Conservation (phyloP, 92 coral and sea anemone species). For the Meandrina meandrites region DNA sequence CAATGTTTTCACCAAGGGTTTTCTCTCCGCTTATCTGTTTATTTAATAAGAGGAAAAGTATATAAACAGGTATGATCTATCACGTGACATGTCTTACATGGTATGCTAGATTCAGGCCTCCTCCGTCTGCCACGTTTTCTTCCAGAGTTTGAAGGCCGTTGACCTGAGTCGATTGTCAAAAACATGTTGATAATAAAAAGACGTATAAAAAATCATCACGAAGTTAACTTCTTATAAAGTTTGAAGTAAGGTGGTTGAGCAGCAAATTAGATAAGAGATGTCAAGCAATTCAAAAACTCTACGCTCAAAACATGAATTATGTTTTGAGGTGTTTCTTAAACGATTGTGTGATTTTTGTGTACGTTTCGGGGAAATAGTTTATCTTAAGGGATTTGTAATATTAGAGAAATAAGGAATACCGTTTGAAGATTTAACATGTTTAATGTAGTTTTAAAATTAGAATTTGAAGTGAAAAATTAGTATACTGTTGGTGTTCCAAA, state of each 20-base stretch:
- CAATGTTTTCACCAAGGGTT: slow-evolving; percentile 97
- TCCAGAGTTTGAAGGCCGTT: slow-evolving; percentile 81
- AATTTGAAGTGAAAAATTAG: too few species aligned
- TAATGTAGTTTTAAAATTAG: too few species aligned
- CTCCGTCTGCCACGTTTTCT: slow-evolving; percentile 89
- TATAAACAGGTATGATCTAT: not conserved
- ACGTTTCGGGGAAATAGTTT: too few species aligned
- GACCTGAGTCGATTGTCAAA: slow-evolving; percentile 40
- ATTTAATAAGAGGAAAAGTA: not conserved
- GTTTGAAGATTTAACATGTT: too few species aligned
- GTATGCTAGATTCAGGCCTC: slow-evolving; percentile 75
- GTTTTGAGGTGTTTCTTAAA: too few species aligned
- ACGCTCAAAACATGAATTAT: too few species aligned
- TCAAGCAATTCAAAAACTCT: too few species aligned
- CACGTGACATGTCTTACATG: slow-evolving; percentile 52
- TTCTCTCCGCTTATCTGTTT: slow-evolving; percentile 81
- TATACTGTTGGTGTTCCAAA: too few species aligned
- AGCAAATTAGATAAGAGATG: too few species aligned
- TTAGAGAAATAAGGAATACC: too few species aligned
- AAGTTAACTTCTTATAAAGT: not conserved
- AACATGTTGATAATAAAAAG: not conserved
- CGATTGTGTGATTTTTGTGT: too few species aligned
- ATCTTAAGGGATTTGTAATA: too few species aligned
- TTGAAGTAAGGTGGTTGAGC: not conserved
- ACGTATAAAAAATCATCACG: not conserved